These are phyloP conservation scores for Psammodynastes pulverulentus DNA, from an alignment of 2,113 vertebrate genomes.

Conservation along the genomic window DNA sequence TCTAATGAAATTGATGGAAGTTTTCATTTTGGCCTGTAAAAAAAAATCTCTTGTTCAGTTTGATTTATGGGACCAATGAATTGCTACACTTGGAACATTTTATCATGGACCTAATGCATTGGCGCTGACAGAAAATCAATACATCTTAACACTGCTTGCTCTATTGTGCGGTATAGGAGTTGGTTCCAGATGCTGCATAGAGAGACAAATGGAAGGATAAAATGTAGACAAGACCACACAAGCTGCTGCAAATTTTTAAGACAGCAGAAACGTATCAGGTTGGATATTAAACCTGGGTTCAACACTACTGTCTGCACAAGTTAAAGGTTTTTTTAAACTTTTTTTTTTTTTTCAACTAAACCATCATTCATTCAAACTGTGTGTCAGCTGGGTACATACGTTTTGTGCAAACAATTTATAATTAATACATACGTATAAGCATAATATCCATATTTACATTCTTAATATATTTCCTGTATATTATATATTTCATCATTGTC, in stretches of 20 bases:
- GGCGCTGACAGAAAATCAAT: slow-evolving; percentile 13
- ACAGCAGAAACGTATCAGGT: neutral
- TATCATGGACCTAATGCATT: slow-evolving; percentile 37
- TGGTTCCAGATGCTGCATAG: neutral
- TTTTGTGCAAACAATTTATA: too few relatives aligned
- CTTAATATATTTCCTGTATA: too few relatives aligned
- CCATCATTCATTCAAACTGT: too few relatives aligned
- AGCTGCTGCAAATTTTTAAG: neutral
- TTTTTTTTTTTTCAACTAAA: too few relatives aligned
- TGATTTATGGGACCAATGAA: slow-evolving; percentile 53
- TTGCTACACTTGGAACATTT: slow-evolving; percentile 25
- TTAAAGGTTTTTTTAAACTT: neutral
- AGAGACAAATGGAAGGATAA: neutral
- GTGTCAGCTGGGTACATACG: too few relatives aligned
- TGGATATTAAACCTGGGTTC: neutral
- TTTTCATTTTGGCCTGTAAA: slow-evolving; percentile 26
- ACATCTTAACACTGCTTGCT: slow-evolving; percentile 22
- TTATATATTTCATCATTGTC: too few relatives aligned
- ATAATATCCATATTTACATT: too few relatives aligned
- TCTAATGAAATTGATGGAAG: slow-evolving; percentile 21
- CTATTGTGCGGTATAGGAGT: neutral
- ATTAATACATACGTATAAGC: too few relatives aligned
- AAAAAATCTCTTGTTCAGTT: slow-evolving; percentile 21
- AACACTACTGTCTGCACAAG: neutral
- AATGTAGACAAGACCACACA: neutral